Evolutionary conservation across 2,113 vertebrate genomes (phyloP), one percentile per base, ranked within the genome.

Genomic region (Colistium nudipinnis): DNA sequence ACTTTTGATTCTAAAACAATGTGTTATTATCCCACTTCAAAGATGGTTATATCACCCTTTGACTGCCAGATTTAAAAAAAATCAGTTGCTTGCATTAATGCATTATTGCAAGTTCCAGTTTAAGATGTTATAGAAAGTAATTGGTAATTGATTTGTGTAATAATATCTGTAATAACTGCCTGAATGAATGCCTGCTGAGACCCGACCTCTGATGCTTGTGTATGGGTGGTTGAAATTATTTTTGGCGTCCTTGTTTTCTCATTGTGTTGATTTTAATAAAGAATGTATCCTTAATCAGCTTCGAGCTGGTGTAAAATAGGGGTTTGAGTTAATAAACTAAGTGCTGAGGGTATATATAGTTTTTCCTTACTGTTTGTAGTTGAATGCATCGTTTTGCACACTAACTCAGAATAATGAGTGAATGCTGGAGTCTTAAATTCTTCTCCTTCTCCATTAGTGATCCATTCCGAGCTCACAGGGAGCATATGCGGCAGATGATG

Each of bases 401-500:
- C 2, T 20, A 35, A 12, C 22, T 7, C 12, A 45, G 10, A 20
- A 9, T 45, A 20, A 12, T 45, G 4, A 14, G 7, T 47, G n/a
- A 20, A 19, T 28, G 2, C 27, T 63, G 7, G 39, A 3, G 7
- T 30, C 19, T 39, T 57, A 45, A 7, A 36, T 44, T 41, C 16
- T 22, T 56, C 17, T 62, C 64, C n/a, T 19, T 69, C 70, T 87
- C 72, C 62, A 33, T 60, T 75, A 98, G 97, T 7, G 97, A 98
- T 52, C 93, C 94, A 13, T 94, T 98, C 44, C 90, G 80, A 19
- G 89, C 92, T 14, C 96, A 98, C 80, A 92, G 87, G 43, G 95
- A 97, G 11, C 90, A 93, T 6, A 84, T 97, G 90, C 82, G 57
- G 35, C 93, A 94, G 51, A 87, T 97, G 94, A 94, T 97, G 96